phyloP scores from a whole-genome alignment of 1,140 invertebrate genomes.

The Metaphire vulgaris region DNA sequence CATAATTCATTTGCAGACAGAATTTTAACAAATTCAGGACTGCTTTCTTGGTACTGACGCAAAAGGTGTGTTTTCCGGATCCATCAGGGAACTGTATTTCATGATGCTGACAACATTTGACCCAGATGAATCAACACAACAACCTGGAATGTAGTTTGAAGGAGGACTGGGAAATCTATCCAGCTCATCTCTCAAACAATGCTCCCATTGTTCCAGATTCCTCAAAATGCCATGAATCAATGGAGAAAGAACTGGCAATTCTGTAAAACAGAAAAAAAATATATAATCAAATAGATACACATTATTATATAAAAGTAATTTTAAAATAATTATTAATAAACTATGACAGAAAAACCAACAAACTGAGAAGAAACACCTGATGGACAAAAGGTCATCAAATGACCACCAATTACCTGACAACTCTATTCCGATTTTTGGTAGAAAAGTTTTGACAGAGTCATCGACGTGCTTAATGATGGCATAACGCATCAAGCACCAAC shows the following conservation, averaged over 20 bases:
- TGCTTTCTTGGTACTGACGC: too few relatives aligned
- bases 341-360: too few relatives aligned
- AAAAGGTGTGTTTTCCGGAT: conserved; percentile 92
- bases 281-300: too few relatives aligned
- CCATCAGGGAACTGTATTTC: conserved; percentile 85
- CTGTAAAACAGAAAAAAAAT: too few relatives aligned
- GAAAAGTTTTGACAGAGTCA: conserved; percentile 68
- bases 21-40: too few relatives aligned
- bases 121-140: conserved; percentile 57
- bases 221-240: conserved; percentile 1
- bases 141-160: conserved; percentile 45
- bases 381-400: too few relatives aligned
- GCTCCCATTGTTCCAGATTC: conserved; percentile 70
- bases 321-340: too few relatives aligned
- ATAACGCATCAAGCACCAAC: conserved; percentile 86
- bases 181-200: conserved; percentile 68
- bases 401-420: conserved; percentile 63
- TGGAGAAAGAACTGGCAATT: neutral
- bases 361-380: too few relatives aligned
- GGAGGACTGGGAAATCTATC: conserved; percentile 67
- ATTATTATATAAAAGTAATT: too few relatives aligned
- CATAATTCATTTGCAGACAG: too few relatives aligned
- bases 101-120: conserved; percentile 71
- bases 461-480: conserved; percentile 77
- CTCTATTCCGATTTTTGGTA: conserved; percentile 81